phyloP scores from a whole-genome alignment of 92 coral and sea anemone species.

The Epizoanthus rinbou region DNA sequence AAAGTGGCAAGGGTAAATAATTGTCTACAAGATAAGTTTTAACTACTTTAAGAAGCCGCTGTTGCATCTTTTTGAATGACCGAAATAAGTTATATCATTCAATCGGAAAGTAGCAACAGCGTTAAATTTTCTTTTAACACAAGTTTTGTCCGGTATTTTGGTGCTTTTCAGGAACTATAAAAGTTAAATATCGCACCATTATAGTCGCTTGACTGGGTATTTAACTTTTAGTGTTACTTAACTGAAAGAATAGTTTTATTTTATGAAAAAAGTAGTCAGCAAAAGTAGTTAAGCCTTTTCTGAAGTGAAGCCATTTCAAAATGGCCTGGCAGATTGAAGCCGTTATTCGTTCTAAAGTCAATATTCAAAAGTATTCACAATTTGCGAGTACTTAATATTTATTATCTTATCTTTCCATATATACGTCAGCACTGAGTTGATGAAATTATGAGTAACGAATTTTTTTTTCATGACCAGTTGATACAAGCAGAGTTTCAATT shows the following conservation, averaged over 20 bases:
- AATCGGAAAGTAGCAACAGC: not conserved
- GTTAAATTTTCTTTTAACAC: slow-evolving; percentile 2
- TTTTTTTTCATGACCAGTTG: slow-evolving; percentile 9
- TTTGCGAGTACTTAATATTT: slow-evolving; percentile 75
- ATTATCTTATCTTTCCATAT: slow-evolving; percentile 57
- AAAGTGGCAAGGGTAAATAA: slow-evolving; percentile 60
- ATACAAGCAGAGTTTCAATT: not conserved
- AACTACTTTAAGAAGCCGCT: slow-evolving; percentile 33
- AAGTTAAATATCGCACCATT: slow-evolving; percentile 19
- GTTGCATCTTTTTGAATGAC: slow-evolving; percentile 13
- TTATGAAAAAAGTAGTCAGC: not conserved
- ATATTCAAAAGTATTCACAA: slow-evolving; percentile 50
- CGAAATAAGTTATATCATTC: slow-evolving; percentile 9
- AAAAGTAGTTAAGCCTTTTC: slow-evolving; percentile 33
- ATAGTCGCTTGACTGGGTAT: too few relatives aligned
- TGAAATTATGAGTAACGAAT: not conserved
- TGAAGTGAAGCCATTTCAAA: slow-evolving; percentile 28
- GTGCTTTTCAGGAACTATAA: slow-evolving; percentile 3
- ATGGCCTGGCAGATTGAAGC: slow-evolving; percentile 81
- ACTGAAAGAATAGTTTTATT: too few relatives aligned
- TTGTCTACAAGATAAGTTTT: slow-evolving; percentile 41
- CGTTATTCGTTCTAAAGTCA: slow-evolving; percentile 70
- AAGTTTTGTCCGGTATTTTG: too few relatives aligned
- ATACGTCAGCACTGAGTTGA: not conserved
- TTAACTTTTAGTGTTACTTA: too few relatives aligned